Percentiles rank a stretch among this genome's conserved stretches.
These are phyloP conservation scores for Pseudonaja textilis DNA, from an alignment of 2,113 vertebrate species.

Conservation along the genomic window DNA sequence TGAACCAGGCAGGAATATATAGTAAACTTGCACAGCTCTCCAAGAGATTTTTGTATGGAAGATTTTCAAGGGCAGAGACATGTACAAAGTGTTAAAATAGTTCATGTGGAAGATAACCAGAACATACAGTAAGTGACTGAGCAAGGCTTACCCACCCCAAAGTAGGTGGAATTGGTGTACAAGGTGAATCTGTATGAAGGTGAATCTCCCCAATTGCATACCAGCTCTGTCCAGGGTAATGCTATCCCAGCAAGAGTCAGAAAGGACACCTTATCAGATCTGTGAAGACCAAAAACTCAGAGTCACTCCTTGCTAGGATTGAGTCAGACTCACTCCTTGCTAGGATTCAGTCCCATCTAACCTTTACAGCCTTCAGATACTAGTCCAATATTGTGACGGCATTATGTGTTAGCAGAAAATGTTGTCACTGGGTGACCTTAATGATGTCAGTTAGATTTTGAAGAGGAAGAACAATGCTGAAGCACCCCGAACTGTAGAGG, in stretches of 20 bases:
- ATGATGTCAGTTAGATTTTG: background rate
- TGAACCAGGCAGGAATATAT: background rate
- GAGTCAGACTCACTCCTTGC: background rate
- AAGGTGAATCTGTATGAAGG: background rate
- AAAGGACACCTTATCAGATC: background rate
- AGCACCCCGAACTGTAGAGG: background rate
- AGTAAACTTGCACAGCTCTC: background rate
- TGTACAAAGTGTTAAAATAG: background rate
- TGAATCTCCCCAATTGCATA: background rate
- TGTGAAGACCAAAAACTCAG: background rate
- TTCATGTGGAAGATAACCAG: background rate
- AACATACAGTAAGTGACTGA: background rate
- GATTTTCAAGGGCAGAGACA: background rate
- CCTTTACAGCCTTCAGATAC: background rate
- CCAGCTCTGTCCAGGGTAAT: background rate
- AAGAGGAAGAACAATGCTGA: background rate
- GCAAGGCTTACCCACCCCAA: background rate
- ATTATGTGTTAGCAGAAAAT: background rate
- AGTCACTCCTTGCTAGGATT: background rate
- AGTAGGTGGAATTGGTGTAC: background rate
- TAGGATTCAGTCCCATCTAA: background rate
- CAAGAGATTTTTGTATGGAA: background rate
- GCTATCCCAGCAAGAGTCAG: background rate
- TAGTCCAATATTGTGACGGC: background rate
- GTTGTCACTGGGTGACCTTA: background rate